Percentiles rank a stretch among this genome's conserved stretches.
These are phyloP conservation scores for Macropus fuliginosus DNA, from an alignment of 2,797 vertebrate genomes.

Conservation along the genomic window DNA sequence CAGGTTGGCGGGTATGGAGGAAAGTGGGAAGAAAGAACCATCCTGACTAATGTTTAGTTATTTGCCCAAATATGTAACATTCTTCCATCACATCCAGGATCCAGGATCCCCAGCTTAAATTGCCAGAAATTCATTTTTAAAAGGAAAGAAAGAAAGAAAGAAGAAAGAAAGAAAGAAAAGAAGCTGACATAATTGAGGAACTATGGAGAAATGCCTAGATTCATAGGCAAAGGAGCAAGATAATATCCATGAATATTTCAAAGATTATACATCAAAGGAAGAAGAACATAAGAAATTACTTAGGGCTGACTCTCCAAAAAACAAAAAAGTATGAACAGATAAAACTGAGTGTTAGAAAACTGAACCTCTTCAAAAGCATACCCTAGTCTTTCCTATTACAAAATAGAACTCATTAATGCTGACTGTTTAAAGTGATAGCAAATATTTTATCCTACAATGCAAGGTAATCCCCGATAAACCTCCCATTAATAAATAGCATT, in stretches of 20 bases:
- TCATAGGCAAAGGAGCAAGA: constrained; percentile 55
- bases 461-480: not conserved
- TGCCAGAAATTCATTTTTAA: constrained; percentile 32
- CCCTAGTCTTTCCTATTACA: not conserved
- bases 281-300: constrained; percentile 69
- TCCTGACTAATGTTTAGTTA: not conserved
- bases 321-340: constrained; percentile 51
- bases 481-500: not conserved
- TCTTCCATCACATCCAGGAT: not conserved
- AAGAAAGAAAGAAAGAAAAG: not conserved
- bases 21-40: not conserved
- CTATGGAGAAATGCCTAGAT: constrained; percentile 60
- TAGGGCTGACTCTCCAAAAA: not conserved
- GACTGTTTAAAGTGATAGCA: not conserved
- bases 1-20: not conserved
- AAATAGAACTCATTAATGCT: constrained; percentile 31
- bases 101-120: constrained; percentile 33
- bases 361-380: constrained; percentile 32
- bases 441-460: not conserved
- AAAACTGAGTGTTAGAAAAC: constrained; percentile 39
- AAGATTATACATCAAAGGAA: constrained; percentile 68
- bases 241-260: constrained; percentile 75
- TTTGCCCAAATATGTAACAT: not conserved
- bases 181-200: constrained; percentile 57
- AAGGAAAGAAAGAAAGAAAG: not conserved